A percentile compares a stretch with the other conserved stretches of the same genome.
Evolutionary conservation across 1,140 invertebrate genomes (phyloP).

Genomic region (Achroia grisella): DNA sequence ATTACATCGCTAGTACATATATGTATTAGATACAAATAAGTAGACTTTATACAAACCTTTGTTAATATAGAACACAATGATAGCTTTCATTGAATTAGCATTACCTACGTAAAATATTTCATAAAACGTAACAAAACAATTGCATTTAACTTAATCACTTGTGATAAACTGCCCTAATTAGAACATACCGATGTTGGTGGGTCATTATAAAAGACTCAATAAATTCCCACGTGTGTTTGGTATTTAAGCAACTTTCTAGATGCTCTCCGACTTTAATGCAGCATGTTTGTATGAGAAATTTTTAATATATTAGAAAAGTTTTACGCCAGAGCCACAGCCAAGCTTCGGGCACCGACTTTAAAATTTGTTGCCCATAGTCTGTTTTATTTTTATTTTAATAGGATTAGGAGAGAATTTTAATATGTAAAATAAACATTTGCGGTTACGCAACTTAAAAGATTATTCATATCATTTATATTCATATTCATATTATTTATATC

Average conservation of each 20-base stretch:
- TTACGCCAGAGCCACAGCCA: slow-evolving; percentile 9
- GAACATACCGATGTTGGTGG: too few relatives aligned
- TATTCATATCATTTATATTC: too few relatives aligned
- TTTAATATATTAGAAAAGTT: slow-evolving; percentile 53
- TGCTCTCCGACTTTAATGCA: slow-evolving; percentile 30
- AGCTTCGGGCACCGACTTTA: slow-evolving; percentile 22
- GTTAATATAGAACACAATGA: too few relatives aligned
- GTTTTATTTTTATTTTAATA: slow-evolving; percentile 31
- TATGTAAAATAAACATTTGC: slow-evolving; percentile 25
- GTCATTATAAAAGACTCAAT: slow-evolving; percentile 11
- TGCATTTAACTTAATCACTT: too few relatives aligned
- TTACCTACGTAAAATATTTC: too few relatives aligned
- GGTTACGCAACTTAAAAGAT: slow-evolving; percentile 24
- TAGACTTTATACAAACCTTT: too few relatives aligned
- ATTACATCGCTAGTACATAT: too few relatives aligned
- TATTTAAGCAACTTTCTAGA: slow-evolving; percentile 25
- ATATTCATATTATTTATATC: too few relatives aligned
- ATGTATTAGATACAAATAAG: too few relatives aligned
- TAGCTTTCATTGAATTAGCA: too few relatives aligned
- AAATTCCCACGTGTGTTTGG: slow-evolving; percentile 14
- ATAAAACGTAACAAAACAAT: too few relatives aligned
- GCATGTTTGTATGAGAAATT: slow-evolving; percentile 33
- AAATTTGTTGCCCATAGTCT: slow-evolving; percentile 31
- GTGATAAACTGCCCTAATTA: too few relatives aligned
- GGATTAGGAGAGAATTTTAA: slow-evolving; percentile 27